Evolutionary conservation across 2,888 invertebrate genomes (phyloP), one percentile per base, ranked within the genome.

Genomic region (Dryobotodes eremita): DNA sequence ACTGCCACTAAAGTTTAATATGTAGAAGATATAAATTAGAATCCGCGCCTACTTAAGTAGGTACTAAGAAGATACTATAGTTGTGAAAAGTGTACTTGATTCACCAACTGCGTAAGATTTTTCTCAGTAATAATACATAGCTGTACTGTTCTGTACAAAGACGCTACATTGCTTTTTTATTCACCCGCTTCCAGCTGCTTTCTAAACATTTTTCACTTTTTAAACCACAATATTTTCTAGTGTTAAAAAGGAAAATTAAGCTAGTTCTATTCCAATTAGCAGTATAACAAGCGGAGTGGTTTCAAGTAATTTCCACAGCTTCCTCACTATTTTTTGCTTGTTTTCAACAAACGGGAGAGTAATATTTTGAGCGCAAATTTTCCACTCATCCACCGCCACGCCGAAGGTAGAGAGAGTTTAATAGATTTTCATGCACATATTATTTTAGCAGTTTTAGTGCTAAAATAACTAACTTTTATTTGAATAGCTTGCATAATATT

Each of bases 201-300:
- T 73, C 48, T 70, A 50, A 61, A 66, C 59, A 79, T 70, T 83
- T 64, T 73, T 73, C 61, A 69, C 79, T 20, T 70, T 71, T 68
- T 31, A 57, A 82, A 71, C 62, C 57, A 23, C 55, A 83, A 64
- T 59, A 62, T 82, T 62, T 71, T 71, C 46, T 71, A 62, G 57
- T 53, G 50, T 59, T 75, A 62, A 71, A 81, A 72, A 61, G 61
- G n/a, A 59, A 71, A 75, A 85, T 82, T 76, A 72, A 75, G 61
- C 75, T 84, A 68, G 71, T 81, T 71, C 71, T 72, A 72, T 77
- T 77, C 71, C 78, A 84, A 84, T 84, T 81, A 84, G 82, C 55
- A 66, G 66, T 72, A 61, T 78, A 78, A 79, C 64, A 82, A 74
- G 74, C 31, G 23, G 26, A 76, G 73, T 65, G 73, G 85, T 82